Percentiles rank a stretch among this genome's conserved stretches.
These are phyloP conservation scores for Ailurus styani DNA, from an alignment of 2,113 vertebrate species.

Conservation along the genomic window DNA sequence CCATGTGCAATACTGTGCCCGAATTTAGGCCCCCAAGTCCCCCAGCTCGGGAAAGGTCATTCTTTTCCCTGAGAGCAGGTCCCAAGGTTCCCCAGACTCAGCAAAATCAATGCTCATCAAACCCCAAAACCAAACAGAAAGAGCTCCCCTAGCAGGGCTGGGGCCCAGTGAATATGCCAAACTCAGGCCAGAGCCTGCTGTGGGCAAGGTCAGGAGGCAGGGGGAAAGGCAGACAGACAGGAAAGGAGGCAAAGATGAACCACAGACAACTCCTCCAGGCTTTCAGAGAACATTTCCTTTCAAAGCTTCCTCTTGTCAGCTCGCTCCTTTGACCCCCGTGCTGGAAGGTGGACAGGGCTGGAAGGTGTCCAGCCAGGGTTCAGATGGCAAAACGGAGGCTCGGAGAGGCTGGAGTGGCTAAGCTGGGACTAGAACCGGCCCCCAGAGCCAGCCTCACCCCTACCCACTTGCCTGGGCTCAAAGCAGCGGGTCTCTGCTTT, in stretches of 20 bases:
- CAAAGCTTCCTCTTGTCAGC: neutral
- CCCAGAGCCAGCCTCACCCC: neutral
- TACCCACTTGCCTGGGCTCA: neutral
- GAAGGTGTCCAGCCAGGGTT: neutral
- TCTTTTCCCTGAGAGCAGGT: neutral
- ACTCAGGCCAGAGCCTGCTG: neutral
- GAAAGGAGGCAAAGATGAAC: neutral
- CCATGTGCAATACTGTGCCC: neutral
- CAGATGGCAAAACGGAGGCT: neutral
- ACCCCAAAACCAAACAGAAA: neutral
- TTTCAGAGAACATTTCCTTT: neutral
- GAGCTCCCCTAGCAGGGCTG: neutral
- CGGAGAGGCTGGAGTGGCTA: neutral
- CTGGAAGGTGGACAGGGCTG: neutral
- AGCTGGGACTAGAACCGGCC: neutral
- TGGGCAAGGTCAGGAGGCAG: neutral
- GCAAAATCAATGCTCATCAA: neutral
- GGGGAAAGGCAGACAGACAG: neutral
- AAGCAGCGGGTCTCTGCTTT: neutral
- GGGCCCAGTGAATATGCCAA: neutral
- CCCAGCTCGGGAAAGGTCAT: neutral
- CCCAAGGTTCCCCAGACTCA: neutral
- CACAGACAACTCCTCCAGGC: neutral
- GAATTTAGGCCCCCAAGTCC: neutral
- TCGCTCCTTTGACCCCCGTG: rapidly evolving